Conservation (phyloP, 2,888 invertebrate species). For the Pseudolycoriella hygida region DNA sequence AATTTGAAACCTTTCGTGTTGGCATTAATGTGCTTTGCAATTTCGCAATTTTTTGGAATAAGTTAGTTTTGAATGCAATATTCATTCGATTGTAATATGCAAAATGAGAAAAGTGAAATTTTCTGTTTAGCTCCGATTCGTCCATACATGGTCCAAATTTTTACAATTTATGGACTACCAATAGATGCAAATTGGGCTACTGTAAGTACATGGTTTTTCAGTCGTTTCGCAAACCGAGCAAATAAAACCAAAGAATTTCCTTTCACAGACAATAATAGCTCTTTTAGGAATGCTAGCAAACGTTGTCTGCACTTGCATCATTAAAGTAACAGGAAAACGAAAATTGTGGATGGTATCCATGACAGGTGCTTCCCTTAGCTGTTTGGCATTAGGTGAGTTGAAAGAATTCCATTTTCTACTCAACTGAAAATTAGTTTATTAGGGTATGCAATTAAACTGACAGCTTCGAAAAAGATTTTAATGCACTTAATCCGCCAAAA, state of each 20-base stretch:
- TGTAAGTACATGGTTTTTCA: slow-evolving; percentile 24
- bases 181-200: slow-evolving; percentile 30
- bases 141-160: slow-evolving; percentile 37
- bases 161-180: slow-evolving; percentile 24
- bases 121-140: slow-evolving; percentile 26
- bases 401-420: no score
- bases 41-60: slow-evolving; percentile 32
- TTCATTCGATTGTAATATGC: no score
- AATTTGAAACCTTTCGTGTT: slow-evolving; percentile 34
- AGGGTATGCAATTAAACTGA: no score
- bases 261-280: slow-evolving; percentile 16
- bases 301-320: slow-evolving; percentile 26
- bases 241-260: no score
- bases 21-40: slow-evolving; percentile 35
- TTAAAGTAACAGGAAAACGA: slow-evolving; percentile 32
- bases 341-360: slow-evolving; percentile 31
- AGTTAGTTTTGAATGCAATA: no score
- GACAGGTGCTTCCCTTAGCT: slow-evolving; percentile 27
- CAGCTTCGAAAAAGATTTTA: no score
- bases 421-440: no score
- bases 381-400: slow-evolving; percentile 26
- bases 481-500: no score
- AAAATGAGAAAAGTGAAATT: no score
- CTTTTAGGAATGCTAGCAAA: slow-evolving; percentile 30
- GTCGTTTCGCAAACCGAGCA: no score